phyloP scores from a whole-genome alignment of 1,140 invertebrate species.

The Capitella teleta region DNA sequence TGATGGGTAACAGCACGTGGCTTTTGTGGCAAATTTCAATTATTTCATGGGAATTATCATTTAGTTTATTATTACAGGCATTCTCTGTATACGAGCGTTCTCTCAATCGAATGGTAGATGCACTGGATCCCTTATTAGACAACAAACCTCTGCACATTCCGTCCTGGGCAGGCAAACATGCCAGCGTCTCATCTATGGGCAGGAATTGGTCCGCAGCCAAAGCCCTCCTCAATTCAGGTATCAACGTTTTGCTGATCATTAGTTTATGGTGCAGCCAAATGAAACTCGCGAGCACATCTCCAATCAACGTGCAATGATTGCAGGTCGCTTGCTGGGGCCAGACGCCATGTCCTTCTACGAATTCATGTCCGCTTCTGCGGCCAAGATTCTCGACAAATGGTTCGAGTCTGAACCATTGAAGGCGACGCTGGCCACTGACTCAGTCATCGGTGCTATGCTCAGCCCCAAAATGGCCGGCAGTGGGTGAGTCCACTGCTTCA shows the following conservation, averaged over 20 bases:
- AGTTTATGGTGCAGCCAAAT: neutral
- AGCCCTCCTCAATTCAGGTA: neutral
- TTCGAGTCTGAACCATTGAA: conserved; percentile 53
- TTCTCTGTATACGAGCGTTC: conserved; percentile 30
- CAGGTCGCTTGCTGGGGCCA: neutral
- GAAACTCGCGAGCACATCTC: neutral
- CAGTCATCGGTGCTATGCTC: conserved; percentile 49
- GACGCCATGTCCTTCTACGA: conserved; percentile 45
- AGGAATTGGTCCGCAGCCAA: neutral
- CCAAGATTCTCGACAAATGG: conserved; percentile 48
- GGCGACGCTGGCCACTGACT: conserved; percentile 52
- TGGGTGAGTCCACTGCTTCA: conserved; percentile 42
- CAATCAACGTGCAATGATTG: neutral
- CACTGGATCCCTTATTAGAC: conserved; percentile 46
- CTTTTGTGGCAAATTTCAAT: neutral
- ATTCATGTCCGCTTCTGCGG: conserved; percentile 48
- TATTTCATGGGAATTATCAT: neutral
- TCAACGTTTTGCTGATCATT: neutral
- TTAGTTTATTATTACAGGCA: neutral
- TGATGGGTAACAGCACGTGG: no score
- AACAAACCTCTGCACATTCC: conserved; percentile 31
- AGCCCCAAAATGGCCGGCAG: conserved; percentile 45
- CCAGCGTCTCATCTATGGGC: no score
- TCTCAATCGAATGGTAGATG: conserved; percentile 41
- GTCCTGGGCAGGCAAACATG: no score